Evolutionary conservation across 1,140 invertebrate genomes (phyloP).

Genomic region (Microplitis demolitor): DNA sequence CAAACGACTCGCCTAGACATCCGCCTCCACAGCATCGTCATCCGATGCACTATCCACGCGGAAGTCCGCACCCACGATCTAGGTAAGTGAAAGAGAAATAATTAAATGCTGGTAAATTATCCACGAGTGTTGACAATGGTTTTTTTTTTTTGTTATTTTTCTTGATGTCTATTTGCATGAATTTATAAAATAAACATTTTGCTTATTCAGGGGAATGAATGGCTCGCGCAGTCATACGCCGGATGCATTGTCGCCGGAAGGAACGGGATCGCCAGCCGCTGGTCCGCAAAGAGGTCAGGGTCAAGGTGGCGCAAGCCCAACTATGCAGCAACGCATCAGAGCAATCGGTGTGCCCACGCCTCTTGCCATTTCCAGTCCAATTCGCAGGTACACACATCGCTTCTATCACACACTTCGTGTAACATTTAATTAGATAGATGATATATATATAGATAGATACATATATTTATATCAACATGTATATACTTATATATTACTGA

Average conservation of each 20-base stretch:
- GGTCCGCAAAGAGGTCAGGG: slow-evolving; percentile 60
- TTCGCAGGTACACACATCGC: slow-evolving; percentile 70
- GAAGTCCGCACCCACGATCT: slow-evolving; percentile 78
- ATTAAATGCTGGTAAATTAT: too few relatives aligned
- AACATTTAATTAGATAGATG: not conserved
- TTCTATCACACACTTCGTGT: not conserved
- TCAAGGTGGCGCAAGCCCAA: slow-evolving; percentile 71
- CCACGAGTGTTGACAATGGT: not conserved
- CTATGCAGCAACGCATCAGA: slow-evolving; percentile 88
- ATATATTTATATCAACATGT: not conserved
- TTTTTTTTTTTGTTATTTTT: slow-evolving; percentile 19
- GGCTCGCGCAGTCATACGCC: slow-evolving; percentile 73
- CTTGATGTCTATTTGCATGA: not conserved
- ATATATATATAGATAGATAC: not conserved
- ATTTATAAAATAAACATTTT: not conserved
- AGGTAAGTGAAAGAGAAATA: slow-evolving; percentile 54
- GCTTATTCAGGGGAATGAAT: slow-evolving; percentile 62
- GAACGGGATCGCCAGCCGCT: slow-evolving; percentile 56
- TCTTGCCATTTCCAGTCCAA: slow-evolving; percentile 81
- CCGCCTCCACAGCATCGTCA: slow-evolving; percentile 60
- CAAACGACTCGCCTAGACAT: slow-evolving; percentile 68
- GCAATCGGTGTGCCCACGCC: slow-evolving; percentile 87
- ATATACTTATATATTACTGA: too few relatives aligned
- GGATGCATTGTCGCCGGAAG: slow-evolving; percentile 68
- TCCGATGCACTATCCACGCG: slow-evolving; percentile 69